These are phyloP conservation scores for Lepus oiostolus DNA, from an alignment of 2,797 vertebrate genomes.

Conservation along the genomic window DNA sequence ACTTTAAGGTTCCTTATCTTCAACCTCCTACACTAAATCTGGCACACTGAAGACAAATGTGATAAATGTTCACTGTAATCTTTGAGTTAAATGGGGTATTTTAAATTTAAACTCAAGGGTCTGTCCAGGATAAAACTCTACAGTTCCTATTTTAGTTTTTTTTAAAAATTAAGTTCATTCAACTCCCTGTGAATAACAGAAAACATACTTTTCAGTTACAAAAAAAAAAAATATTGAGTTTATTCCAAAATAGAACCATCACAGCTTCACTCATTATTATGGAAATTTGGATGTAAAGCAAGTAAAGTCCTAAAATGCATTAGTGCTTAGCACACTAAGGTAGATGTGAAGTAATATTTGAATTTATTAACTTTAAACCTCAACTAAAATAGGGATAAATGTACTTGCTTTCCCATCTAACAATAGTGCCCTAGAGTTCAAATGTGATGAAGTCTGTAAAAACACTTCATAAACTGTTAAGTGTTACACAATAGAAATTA, in stretches of 20 bases:
- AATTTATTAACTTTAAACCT: conserved; percentile 42
- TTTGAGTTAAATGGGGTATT: conserved; percentile 16
- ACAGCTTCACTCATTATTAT: conserved; percentile 52
- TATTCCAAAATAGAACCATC: conserved; percentile 51
- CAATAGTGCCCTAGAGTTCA: conserved; percentile 36
- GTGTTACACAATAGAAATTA: conserved; percentile 43
- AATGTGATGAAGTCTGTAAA: conserved; percentile 34
- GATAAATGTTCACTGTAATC: conserved; percentile 39
- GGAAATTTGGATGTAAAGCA: conserved; percentile 47
- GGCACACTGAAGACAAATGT: not conserved
- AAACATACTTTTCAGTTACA: conserved; percentile 48
- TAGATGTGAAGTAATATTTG: conserved; percentile 30
- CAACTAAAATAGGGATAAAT: conserved; percentile 47
- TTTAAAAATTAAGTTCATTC: conserved; percentile 9
- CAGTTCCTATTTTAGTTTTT: conserved; percentile 26
- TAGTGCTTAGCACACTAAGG: not conserved
- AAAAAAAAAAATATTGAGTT: not conserved
- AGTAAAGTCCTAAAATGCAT: conserved; percentile 51
- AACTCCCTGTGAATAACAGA: conserved; percentile 45
- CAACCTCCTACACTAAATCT: not conserved
- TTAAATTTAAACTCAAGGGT: conserved; percentile 61
- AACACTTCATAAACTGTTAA: too few species aligned
- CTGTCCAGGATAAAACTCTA: conserved; percentile 56
- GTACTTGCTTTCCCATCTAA: conserved; percentile 3
- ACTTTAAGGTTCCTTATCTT: not conserved